phyloP scores from a whole-genome alignment of 2,113 vertebrate species.

The Cyphomyrus discorhynchus region DNA sequence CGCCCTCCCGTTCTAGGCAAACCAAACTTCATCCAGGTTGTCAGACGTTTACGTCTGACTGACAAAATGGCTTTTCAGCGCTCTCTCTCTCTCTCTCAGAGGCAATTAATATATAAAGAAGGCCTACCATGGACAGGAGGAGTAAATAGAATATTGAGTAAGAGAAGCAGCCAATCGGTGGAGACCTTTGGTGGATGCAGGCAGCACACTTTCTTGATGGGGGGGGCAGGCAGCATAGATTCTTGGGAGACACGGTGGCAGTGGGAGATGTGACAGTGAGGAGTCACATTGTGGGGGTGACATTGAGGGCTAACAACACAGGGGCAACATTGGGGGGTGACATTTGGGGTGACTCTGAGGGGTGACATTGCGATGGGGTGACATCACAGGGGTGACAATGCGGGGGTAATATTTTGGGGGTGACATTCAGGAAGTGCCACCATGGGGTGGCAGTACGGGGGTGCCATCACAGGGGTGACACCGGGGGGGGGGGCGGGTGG shows the following conservation, averaged over 20 bases:
- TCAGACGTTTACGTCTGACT: constrained; percentile 59
- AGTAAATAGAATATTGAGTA: constrained; percentile 26
- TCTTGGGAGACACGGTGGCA: constrained; percentile 46
- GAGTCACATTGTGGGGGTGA: constrained; percentile 25
- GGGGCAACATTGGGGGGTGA: neutral
- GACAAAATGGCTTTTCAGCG: constrained; percentile 56
- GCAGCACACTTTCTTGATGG: neutral
- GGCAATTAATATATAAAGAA: constrained; percentile 38
- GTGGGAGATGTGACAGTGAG: constrained; percentile 23
- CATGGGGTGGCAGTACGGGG: neutral
- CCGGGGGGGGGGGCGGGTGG: constrained; percentile 24
- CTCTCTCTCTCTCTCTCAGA: constrained; percentile 33
- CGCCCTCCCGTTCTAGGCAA: constrained; percentile 45
- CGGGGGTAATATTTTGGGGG: neutral
- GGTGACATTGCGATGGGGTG: neutral
- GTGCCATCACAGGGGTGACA: neutral
- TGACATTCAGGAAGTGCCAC: neutral
- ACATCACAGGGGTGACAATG: neutral
- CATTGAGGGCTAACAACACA: neutral
- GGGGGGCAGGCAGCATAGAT: neutral
- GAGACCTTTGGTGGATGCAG: neutral
- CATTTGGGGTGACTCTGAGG: neutral
- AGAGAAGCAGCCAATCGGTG: constrained; percentile 10
- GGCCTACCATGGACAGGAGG: constrained; percentile 38
- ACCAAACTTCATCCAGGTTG: constrained; percentile 58